Evolutionary conservation across 2,797 vertebrate genomes (phyloP).

Genomic region (Eidolon dupreanum): DNA sequence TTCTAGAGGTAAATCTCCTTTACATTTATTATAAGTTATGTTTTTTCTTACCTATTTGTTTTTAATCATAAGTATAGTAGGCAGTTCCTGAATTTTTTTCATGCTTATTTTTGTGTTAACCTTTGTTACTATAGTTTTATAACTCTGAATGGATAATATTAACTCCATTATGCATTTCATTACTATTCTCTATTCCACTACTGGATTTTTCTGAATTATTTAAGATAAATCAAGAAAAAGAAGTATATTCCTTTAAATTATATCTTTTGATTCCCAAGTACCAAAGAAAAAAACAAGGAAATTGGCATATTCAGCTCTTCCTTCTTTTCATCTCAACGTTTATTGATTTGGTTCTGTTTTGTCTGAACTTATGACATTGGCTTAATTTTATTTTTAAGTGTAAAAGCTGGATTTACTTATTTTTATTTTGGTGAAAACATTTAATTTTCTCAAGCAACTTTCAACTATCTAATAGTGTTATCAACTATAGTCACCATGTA

Average conservation of each 20-base stretch:
- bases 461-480: background rate
- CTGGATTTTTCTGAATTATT: background rate
- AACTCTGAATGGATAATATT: background rate
- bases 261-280: background rate
- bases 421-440: background rate
- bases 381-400: background rate
- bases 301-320: background rate
- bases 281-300: background rate
- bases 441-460: background rate
- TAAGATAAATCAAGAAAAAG: background rate
- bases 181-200: background rate
- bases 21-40: background rate
- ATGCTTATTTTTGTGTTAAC: background rate
- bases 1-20: background rate
- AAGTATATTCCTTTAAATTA: background rate
- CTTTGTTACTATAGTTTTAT: background rate
- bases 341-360: background rate
- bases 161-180: background rate
- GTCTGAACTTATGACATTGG: background rate
- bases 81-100: background rate
- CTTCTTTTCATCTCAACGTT: background rate
- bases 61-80: background rate
- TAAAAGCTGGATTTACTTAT: background rate
- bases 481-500: background rate
- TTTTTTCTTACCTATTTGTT: background rate